phyloP scores from a whole-genome alignment of 2,113 vertebrate species.

The Tenebrosternarchus preto region DNA sequence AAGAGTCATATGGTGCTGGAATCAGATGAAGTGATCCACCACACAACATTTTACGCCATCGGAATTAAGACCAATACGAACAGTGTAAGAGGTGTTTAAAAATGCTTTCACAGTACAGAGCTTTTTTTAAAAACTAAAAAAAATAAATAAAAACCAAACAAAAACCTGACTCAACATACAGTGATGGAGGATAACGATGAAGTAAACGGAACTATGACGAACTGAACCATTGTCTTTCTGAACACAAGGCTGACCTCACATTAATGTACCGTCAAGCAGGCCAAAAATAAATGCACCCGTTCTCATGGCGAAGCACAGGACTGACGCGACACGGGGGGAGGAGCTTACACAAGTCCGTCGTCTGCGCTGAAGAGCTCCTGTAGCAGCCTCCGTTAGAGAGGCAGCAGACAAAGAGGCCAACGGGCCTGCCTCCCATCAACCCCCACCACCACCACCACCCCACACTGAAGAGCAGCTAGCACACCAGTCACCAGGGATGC shows the following conservation, averaged over 20 bases:
- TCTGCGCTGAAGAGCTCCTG: conserved; percentile 61
- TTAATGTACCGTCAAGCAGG: conserved; percentile 16
- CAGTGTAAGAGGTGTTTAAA: background rate
- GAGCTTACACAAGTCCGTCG: conserved; percentile 45
- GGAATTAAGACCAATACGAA: background rate
- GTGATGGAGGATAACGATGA: background rate
- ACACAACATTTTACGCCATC: background rate
- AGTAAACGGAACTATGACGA: background rate
- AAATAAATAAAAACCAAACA: too few species aligned
- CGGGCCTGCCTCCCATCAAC: conserved; percentile 62
- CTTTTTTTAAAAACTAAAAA: background rate
- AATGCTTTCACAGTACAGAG: background rate
- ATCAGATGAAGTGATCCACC: background rate
- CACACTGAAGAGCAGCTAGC: conserved; percentile 75
- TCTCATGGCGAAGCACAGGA: conserved; percentile 43
- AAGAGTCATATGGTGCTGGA: background rate
- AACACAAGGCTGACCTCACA: background rate
- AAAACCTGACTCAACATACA: background rate
- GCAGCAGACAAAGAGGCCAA: conserved; percentile 74
- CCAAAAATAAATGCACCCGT: conserved; percentile 39
- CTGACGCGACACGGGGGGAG: conserved; percentile 25
- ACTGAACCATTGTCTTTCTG: conserved; percentile 7
- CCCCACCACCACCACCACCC: conserved; percentile 49
- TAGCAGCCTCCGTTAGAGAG: conserved; percentile 63
- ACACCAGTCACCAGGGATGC: conserved; percentile 71